Evolutionary conservation across 1,140 invertebrate species (phyloP), one percentile per base, ranked within the genome.

Genomic region (Oedothorax gibbosus): DNA sequence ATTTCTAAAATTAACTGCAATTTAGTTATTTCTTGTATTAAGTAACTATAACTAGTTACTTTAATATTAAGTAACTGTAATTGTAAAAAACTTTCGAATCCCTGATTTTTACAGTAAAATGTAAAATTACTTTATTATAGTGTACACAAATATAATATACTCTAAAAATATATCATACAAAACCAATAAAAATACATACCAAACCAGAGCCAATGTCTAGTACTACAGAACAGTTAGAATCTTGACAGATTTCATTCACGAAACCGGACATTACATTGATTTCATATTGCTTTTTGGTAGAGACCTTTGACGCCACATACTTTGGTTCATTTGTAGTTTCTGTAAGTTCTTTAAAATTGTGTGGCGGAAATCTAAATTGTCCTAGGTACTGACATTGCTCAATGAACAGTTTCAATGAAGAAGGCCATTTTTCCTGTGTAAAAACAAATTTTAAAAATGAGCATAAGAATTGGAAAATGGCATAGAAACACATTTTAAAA

Each of bases 141-240:
- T n/a, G n/a, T n/a, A 35, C 35, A 35, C 1, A 35, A 35, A 35
- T 35, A 35, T 35, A 35, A 35, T 35, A 35, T 35, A 35, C 35
- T 1, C 1, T 35, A 35, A 35, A 2, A 35, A 35, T 35, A 35
- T 35, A 35, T 1, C 35, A 35, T 35, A 35, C 20, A 15, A 68
- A 1, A 50, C 12, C 15, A 50, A 5, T 21, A 10, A 69, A 50
- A 50, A 18, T 18, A 71, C 69, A 18, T 53, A 71, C 69, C n/a
- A 71, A 71, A 71, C 69, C 69, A 53, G 69, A 71, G 5, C 69
- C 69, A 53, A 71, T 71, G 20, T 71, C 69, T 51, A 71, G 54
- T 18, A 71, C 15, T 18, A 53, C n/a, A 71, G 51, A 10, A 9
- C 51, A 71, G 0, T 71, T 12, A 4, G 20, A 10, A 53, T 71